These are phyloP conservation scores for Isotomurus palustris DNA, from an alignment of 2,888 invertebrate species.

Conservation along the genomic window DNA sequence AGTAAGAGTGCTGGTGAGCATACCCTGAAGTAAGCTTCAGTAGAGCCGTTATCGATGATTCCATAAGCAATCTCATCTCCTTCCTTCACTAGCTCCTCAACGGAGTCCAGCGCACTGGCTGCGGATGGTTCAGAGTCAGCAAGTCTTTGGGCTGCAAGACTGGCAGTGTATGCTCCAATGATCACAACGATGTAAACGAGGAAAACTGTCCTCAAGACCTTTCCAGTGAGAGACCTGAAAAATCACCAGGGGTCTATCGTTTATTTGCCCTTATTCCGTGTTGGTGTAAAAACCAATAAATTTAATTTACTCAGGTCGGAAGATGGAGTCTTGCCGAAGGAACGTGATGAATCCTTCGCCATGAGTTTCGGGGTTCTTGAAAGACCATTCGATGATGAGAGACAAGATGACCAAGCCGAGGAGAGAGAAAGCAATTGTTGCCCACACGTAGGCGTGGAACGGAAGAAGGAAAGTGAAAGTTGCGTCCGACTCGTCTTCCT, in stretches of 20 bases:
- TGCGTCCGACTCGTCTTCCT: slow-evolving; percentile 37
- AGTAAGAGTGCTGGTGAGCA: no score
- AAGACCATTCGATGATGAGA: slow-evolving; percentile 67
- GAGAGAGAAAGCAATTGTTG: slow-evolving; percentile 78
- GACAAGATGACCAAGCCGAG: slow-evolving; percentile 95
- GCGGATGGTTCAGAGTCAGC: slow-evolving; percentile 63
- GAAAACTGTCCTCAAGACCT: slow-evolving; percentile 97
- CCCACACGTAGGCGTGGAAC: slow-evolving; percentile 77
- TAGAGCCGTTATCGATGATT: slow-evolving; percentile 70
- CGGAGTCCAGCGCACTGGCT: slow-evolving; percentile 77
- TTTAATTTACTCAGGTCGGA: slow-evolving; percentile 28
- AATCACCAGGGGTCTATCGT: not conserved
- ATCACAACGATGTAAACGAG: slow-evolving; percentile 98
- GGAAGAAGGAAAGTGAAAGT: slow-evolving; percentile 88
- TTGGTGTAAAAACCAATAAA: not conserved
- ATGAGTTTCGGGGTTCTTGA: slow-evolving; percentile 32
- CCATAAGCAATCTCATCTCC: slow-evolving; percentile 91
- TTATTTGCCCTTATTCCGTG: not conserved
- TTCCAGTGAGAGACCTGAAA: slow-evolving; percentile 73
- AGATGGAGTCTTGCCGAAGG: slow-evolving; percentile 35
- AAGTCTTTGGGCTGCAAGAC: slow-evolving; percentile 95
- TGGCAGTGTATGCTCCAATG: slow-evolving; percentile 96
- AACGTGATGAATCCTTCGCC: slow-evolving; percentile 31
- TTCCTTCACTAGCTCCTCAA: slow-evolving; percentile 83
- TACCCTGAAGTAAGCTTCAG: slow-evolving; percentile 81